Percentiles rank a stretch among this genome's conserved stretches.
These are phyloP conservation scores for Himalopsyche tibetana DNA, from an alignment of 2,888 invertebrate genomes.

Conservation along the genomic window DNA sequence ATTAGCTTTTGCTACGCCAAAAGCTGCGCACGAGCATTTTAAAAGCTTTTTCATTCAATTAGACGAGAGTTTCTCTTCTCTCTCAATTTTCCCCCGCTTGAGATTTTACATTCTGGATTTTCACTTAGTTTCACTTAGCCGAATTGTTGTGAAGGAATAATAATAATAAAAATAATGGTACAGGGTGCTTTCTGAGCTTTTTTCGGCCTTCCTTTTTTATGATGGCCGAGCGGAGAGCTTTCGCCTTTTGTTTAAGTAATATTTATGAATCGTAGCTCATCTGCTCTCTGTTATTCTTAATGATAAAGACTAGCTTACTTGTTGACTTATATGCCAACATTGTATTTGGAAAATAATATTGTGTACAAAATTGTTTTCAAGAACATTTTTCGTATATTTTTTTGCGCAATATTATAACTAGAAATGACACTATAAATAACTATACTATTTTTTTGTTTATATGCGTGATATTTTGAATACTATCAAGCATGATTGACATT, in stretches of 20 bases:
- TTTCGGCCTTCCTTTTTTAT: constrained; percentile 18
- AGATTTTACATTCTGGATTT: constrained; percentile 34
- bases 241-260: constrained; percentile 13
- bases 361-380: background rate
- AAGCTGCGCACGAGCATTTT: constrained; percentile 34
- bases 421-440: too few relatives aligned
- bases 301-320: constrained; percentile 30
- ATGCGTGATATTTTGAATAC: too few relatives aligned
- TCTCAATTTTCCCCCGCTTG: constrained; percentile 28
- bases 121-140: constrained; percentile 34
- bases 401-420: too few relatives aligned
- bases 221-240: constrained; percentile 34
- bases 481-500: too few relatives aligned
- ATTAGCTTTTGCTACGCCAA: constrained; percentile 20
- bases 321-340: constrained; percentile 22
- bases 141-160: constrained; percentile 34
- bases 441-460: too few relatives aligned
- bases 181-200: constrained; percentile 30
- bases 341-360: background rate
- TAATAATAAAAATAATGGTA: constrained; percentile 31
- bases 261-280: constrained; percentile 34
- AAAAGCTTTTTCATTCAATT: constrained; percentile 34
- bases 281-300: constrained; percentile 9
- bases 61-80: constrained; percentile 26
- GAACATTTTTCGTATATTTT: too few relatives aligned